Conservation (phyloP, 2,888 invertebrate genomes). For the Bombyx huttoni region DNA sequence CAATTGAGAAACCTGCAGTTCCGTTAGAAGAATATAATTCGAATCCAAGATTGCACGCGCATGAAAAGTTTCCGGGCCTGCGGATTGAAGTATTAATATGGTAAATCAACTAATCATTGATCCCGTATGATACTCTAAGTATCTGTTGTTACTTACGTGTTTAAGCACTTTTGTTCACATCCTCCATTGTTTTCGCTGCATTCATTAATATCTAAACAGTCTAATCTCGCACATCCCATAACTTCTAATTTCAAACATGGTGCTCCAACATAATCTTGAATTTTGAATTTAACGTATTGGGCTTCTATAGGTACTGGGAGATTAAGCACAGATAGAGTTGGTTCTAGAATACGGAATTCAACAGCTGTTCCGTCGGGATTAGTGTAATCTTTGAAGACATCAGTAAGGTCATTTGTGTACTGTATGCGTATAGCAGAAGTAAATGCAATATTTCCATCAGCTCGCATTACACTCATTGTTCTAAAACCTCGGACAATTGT, state of each 20-base stretch:
- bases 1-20: constrained; percentile 88
- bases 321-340: constrained; percentile 91
- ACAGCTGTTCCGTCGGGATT: constrained; percentile 95
- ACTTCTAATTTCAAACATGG: constrained; percentile 92
- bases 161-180: constrained; percentile 93
- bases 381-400: constrained; percentile 90
- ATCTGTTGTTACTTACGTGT: constrained; percentile 65
- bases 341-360: constrained; percentile 91
- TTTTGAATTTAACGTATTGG: constrained; percentile 87
- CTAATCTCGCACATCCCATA: constrained; percentile 92
- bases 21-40: constrained; percentile 91
- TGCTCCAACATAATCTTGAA: constrained; percentile 89
- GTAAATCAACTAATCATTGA: neutral
- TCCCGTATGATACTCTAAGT: neutral
- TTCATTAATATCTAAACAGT: constrained; percentile 91
- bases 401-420: constrained; percentile 90
- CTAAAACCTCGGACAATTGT: constrained; percentile 91
- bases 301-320: constrained; percentile 93
- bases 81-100: constrained; percentile 8
- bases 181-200: constrained; percentile 90
- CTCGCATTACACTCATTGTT: constrained; percentile 88
- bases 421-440: constrained; percentile 91
- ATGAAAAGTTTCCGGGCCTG: constrained; percentile 88
- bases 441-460: constrained; percentile 88
- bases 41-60: constrained; percentile 92